Evolutionary conservation across 1,140 invertebrate species (phyloP).

Genomic region (Drosophila grimshawi): DNA sequence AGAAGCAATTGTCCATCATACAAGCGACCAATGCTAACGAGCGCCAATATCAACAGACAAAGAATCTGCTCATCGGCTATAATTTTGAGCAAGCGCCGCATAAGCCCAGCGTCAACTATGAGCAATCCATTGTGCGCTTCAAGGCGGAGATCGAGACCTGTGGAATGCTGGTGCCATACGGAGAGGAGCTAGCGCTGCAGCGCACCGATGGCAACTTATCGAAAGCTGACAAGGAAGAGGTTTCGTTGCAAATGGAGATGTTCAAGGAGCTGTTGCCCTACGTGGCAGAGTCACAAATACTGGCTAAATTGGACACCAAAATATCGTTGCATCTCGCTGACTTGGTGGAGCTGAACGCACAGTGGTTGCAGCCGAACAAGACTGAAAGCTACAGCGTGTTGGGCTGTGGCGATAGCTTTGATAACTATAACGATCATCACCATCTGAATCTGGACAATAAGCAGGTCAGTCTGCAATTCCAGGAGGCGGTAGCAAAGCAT

Average conservation of each 20-base stretch:
- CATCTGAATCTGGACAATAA: slow-evolving; percentile 41
- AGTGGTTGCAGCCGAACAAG: slow-evolving; percentile 50
- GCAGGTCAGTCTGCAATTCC: slow-evolving; percentile 41
- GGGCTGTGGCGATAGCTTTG: slow-evolving; percentile 79
- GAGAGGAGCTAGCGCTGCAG: slow-evolving; percentile 50
- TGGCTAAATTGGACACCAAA: slow-evolving; percentile 16
- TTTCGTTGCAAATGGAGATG: slow-evolving; percentile 34
- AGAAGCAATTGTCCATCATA: slow-evolving; percentile 83
- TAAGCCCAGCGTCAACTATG: slow-evolving; percentile 48
- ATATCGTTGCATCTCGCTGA: slow-evolving; percentile 45
- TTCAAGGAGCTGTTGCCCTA: slow-evolving; percentile 68
- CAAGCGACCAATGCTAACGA: slow-evolving; percentile 84
- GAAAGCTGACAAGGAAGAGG: slow-evolving; percentile 19
- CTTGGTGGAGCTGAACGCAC: slow-evolving; percentile 53
- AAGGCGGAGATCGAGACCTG: slow-evolving; percentile 71
- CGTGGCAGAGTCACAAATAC: slow-evolving; percentile 24
- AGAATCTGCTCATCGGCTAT: slow-evolving; percentile 77
- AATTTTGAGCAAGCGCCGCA: slow-evolving; percentile 58
- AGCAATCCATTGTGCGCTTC: slow-evolving; percentile 72
- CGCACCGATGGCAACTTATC: slow-evolving; percentile 28
- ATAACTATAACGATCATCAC: slow-evolving; percentile 78
- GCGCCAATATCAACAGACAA: slow-evolving; percentile 77
- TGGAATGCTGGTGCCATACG: slow-evolving; percentile 71
- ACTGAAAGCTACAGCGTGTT: slow-evolving; percentile 56
- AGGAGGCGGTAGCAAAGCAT: not conserved